Evolutionary conservation across 1,140 invertebrate genomes (phyloP).

Genomic region (Bombus superbus): DNA sequence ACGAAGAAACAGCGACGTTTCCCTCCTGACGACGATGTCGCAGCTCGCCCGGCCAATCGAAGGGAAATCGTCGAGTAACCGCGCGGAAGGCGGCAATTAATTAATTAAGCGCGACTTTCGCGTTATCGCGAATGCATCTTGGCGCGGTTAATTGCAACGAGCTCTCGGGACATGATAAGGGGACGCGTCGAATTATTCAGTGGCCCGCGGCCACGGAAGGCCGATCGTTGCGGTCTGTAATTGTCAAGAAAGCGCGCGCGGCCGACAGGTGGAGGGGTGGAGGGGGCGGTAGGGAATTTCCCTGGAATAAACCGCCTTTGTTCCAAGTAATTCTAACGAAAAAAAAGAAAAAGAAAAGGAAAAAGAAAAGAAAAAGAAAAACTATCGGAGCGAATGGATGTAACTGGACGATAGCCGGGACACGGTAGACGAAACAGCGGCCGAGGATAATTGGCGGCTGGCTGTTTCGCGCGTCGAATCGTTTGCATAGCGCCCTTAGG

Average conservation of each 20-base stretch:
- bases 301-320: constrained; percentile 50
- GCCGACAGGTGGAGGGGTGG: not conserved
- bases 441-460: constrained; percentile 73
- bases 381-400: constrained; percentile 38
- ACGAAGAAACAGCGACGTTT: too few relatives aligned
- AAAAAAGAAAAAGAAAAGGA: not conserved
- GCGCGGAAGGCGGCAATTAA: not conserved
- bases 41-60: too few relatives aligned
- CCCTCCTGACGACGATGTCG: fast-evolving
- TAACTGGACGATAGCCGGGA: constrained; percentile 40
- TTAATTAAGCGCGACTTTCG: constrained; percentile 33
- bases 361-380: too few relatives aligned
- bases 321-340: constrained; percentile 68
- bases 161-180: not conserved
- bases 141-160: constrained; percentile 25
- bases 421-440: constrained; percentile 40
- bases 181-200: constrained; percentile 25
- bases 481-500: constrained; percentile 7
- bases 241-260: constrained; percentile 21
- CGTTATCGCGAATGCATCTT: constrained; percentile 23
- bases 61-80: constrained; percentile 1
- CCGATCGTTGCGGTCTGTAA: constrained; percentile 16
- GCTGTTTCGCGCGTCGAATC: constrained; percentile 44
- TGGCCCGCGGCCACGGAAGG: constrained; percentile 26
- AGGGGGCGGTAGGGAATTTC: not conserved